Evolutionary conservation across 2,888 invertebrate genomes (phyloP).

Genomic region (Hermodice carunculata): DNA sequence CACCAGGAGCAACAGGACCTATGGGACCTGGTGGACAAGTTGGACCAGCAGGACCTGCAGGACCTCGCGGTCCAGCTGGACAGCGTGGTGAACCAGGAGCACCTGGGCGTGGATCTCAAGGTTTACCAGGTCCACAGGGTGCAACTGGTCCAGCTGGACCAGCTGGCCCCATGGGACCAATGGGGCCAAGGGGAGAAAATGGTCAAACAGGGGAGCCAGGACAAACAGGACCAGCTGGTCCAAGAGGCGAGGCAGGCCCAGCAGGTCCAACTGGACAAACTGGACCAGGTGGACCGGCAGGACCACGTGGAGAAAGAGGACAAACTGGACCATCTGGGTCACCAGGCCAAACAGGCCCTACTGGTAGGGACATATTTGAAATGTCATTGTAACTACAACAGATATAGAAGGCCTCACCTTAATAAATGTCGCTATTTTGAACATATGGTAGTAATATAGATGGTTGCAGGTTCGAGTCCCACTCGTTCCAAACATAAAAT

Average conservation of each 20-base stretch:
- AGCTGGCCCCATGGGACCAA: constrained; percentile 22
- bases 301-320: constrained; percentile 24
- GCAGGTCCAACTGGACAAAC: constrained; percentile 12
- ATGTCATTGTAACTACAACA: too few species aligned
- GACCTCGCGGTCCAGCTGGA: constrained; percentile 11
- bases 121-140: constrained; percentile 40
- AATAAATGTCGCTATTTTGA: too few species aligned
- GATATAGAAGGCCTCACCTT: too few species aligned
- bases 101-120: constrained; percentile 14
- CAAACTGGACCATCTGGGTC: constrained; percentile 23
- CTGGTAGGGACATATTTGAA: too few species aligned
- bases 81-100: constrained; percentile 13
- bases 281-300: constrained; percentile 18
- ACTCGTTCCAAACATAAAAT: too few species aligned
- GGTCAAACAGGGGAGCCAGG: constrained; percentile 14
- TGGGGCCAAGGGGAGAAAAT: constrained; percentile 12
- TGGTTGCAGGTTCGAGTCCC: too few species aligned
- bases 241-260: constrained; percentile 19
- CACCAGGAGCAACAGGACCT: constrained; percentile 18
- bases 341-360: constrained; percentile 12
- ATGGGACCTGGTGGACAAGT: constrained; percentile 17
- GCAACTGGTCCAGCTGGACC: constrained; percentile 43
- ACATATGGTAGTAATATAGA: too few species aligned
- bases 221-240: constrained; percentile 13
- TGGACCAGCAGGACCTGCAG: constrained; percentile 25